These are phyloP conservation scores for Apis florea DNA, from an alignment of 1,140 invertebrate species.

Conservation along the genomic window DNA sequence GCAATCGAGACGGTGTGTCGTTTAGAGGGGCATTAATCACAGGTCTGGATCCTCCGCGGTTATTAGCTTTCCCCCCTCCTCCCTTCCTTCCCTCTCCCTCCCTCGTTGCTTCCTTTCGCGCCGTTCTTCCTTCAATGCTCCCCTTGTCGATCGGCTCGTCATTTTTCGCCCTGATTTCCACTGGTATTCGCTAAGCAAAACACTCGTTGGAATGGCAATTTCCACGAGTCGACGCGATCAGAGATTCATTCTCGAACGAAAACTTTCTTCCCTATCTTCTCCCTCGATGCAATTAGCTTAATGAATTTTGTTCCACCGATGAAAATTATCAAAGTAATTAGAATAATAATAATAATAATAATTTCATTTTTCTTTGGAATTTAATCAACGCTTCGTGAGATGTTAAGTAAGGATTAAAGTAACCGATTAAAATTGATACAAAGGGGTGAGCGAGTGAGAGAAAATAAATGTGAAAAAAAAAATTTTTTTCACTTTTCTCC, in stretches of 20 bases:
- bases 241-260: not conserved
- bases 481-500: not conserved
- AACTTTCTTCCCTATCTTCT: not conserved
- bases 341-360: no score
- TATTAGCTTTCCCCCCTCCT: constrained; percentile 24
- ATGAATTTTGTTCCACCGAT: not conserved
- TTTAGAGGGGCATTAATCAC: constrained; percentile 28
- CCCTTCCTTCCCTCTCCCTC: no score
- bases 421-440: no score
- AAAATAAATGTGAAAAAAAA: not conserved
- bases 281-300: not conserved
- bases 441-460: not conserved
- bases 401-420: no score
- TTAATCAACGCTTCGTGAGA: no score
- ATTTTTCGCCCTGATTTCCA: constrained; percentile 25
- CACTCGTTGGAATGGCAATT: not conserved
- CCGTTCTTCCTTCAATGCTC: not conserved
- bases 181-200: not conserved
- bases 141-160: not conserved
- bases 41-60: constrained; percentile 5
- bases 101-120: constrained; percentile 1
- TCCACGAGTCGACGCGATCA: not conserved
- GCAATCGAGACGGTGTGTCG: constrained; percentile 33
- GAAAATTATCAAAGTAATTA: not conserved
- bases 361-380: no score